Evolutionary conservation across 2,113 vertebrate genomes (phyloP).

Genomic region (Philantomba maxwellii): DNA sequence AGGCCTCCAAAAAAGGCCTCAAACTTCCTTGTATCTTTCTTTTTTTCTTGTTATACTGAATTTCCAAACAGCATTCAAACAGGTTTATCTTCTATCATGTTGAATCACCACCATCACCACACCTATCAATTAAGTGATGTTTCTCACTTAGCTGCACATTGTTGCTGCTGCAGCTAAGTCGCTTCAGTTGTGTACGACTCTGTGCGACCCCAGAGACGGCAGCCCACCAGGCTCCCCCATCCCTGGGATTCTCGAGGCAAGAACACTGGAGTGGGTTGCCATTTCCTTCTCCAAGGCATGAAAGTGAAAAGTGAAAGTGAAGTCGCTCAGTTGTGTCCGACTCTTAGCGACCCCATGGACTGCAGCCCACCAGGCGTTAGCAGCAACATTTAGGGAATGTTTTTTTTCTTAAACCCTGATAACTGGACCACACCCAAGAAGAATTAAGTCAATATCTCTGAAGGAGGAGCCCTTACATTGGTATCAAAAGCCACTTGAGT

Average conservation of each 20-base stretch:
- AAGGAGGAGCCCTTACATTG: neutral
- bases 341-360: too few relatives aligned
- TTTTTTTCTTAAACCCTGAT: neutral
- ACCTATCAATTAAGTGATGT: neutral
- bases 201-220: too few relatives aligned
- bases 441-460: slow-evolving; percentile 8
- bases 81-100: neutral
- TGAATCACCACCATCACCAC: neutral
- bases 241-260: too few relatives aligned
- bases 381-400: neutral
- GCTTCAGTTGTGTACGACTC: fast-evolving
- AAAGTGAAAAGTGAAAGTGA: too few relatives aligned
- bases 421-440: neutral
- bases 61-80: neutral
- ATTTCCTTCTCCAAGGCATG: too few relatives aligned
- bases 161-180: too few relatives aligned
- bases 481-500: neutral
- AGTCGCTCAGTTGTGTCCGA: too few relatives aligned
- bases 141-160: neutral
- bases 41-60: neutral
- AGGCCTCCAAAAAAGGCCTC: neutral
- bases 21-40: neutral
- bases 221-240: too few relatives aligned
- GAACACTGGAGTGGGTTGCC: too few relatives aligned
- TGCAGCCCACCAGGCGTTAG: neutral